These are phyloP conservation scores for Sisyra nigra DNA, from an alignment of 2,888 invertebrate genomes.

Conservation along the genomic window DNA sequence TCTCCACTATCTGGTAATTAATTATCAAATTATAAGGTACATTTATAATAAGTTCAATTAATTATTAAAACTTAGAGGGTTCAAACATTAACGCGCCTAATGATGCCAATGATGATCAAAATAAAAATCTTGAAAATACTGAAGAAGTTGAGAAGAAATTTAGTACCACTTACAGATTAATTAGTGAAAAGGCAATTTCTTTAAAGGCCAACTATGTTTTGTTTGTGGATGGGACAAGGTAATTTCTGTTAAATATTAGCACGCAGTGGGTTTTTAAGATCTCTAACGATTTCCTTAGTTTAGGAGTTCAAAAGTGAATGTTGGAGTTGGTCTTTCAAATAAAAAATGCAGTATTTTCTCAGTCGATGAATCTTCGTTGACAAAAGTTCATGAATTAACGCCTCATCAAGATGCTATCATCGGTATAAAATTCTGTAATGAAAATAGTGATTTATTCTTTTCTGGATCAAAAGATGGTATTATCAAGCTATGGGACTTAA, in stretches of 20 bases:
- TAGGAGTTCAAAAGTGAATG: conserved; percentile 23
- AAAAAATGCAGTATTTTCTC: conserved; percentile 31
- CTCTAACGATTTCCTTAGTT: conserved; percentile 7
- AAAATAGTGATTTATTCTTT: conserved; percentile 39
- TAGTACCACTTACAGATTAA: conserved; percentile 17
- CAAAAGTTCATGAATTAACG: conserved; percentile 23
- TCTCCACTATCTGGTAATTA: too few relatives aligned
- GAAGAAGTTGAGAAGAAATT: conserved; percentile 14
- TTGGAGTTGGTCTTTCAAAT: conserved; percentile 33
- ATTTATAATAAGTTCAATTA: too few relatives aligned
- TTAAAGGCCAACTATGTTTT: conserved; percentile 41
- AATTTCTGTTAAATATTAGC: conserved; percentile 12
- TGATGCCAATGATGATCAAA: background rate
- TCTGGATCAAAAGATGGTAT: conserved; percentile 37
- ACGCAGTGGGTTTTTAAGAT: background rate
- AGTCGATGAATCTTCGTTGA: conserved; percentile 25
- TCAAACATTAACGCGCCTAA: too few relatives aligned
- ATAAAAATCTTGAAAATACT: too few relatives aligned
- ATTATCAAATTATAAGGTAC: too few relatives aligned
- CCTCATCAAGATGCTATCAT: conserved; percentile 32
- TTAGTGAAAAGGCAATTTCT: conserved; percentile 34
- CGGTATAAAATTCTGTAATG: conserved; percentile 40
- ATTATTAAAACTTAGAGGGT: too few relatives aligned
- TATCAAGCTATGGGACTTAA: conserved; percentile 45
- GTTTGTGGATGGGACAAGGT: conserved; percentile 39